Conservation (phyloP, 2,888 invertebrate genomes). For the Microdon myrmicae region DNA sequence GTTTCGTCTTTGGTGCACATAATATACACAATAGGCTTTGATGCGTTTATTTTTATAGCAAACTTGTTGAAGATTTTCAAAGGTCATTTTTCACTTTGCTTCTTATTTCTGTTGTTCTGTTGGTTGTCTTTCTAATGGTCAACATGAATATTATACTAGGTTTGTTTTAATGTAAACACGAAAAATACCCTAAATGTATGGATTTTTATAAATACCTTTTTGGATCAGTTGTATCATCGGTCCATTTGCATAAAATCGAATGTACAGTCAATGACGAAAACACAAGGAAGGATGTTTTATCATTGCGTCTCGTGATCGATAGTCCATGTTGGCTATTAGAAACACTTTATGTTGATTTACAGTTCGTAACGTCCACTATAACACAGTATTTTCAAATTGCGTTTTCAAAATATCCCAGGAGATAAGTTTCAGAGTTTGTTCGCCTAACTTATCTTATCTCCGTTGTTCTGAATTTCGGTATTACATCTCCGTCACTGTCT, state of each 20-base stretch:
- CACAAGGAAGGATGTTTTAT: not conserved
- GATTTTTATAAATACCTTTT: slow-evolving; percentile 30
- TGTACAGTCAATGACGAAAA: too few relatives aligned
- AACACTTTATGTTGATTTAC: not conserved
- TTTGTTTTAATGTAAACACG: not conserved
- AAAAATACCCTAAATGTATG: not conserved
- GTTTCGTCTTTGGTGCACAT: not conserved
- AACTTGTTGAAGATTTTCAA: slow-evolving; percentile 20
- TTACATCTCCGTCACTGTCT: too few relatives aligned
- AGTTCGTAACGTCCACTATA: too few relatives aligned
- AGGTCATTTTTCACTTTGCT: slow-evolving; percentile 36
- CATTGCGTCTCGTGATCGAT: not conserved
- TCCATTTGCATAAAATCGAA: not conserved
- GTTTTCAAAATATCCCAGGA: slow-evolving; percentile 12
- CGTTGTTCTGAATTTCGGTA: slow-evolving; percentile 33
- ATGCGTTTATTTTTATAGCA: slow-evolving; percentile 9
- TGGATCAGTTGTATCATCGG: not conserved
- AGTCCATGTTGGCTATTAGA: slow-evolving; percentile 17
- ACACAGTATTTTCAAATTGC: not conserved
- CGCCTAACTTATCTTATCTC: slow-evolving; percentile 45
- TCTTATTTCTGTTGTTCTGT: not conserved
- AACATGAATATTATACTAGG: not conserved
- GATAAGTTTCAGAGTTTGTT: slow-evolving; percentile 6
- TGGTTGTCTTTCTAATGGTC: not conserved
- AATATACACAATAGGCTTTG: slow-evolving; percentile 6